These are phyloP conservation scores for Prietella phreatophila DNA, from an alignment of 2,113 vertebrate species.

Conservation along the genomic window DNA sequence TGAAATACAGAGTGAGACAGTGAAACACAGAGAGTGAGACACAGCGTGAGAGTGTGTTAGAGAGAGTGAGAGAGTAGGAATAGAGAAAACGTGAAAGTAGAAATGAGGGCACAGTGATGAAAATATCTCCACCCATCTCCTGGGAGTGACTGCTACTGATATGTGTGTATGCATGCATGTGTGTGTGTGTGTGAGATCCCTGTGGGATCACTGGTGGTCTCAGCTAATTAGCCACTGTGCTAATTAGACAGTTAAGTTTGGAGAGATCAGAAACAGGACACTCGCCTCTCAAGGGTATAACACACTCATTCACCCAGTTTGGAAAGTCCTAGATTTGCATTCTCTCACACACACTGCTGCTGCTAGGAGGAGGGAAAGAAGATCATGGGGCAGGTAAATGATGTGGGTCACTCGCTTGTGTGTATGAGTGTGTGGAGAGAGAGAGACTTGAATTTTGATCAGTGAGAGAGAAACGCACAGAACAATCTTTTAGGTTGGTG, in stretches of 20 bases:
- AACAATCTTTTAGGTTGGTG: not conserved
- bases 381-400: not conserved
- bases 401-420: not conserved
- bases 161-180: not conserved
- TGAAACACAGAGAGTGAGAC: not conserved
- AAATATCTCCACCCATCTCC: not conserved
- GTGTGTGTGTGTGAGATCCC: slow-evolving; percentile 35
- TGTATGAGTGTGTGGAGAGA: not conserved
- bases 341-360: slow-evolving; percentile 27
- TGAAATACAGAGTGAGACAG: not conserved
- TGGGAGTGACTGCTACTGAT: not conserved
- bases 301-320: slow-evolving; percentile 42
- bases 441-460: not conserved
- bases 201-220: slow-evolving; percentile 58
- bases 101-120: slow-evolving; percentile 1
- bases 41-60: not conserved
- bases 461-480: not conserved
- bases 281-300: slow-evolving; percentile 33
- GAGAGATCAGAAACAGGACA: slow-evolving; percentile 58
- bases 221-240: slow-evolving; percentile 73
- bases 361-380: not conserved
- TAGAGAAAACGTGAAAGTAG: not conserved
- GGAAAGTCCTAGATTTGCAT: slow-evolving; percentile 46
- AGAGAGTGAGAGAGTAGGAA: not conserved
- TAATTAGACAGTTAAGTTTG: slow-evolving; percentile 78